A percentile compares a stretch with the other conserved stretches of the same genome.
Conservation (phyloP, 2,888 invertebrate genomes). For the Meiosimyza platycephala region DNA sequence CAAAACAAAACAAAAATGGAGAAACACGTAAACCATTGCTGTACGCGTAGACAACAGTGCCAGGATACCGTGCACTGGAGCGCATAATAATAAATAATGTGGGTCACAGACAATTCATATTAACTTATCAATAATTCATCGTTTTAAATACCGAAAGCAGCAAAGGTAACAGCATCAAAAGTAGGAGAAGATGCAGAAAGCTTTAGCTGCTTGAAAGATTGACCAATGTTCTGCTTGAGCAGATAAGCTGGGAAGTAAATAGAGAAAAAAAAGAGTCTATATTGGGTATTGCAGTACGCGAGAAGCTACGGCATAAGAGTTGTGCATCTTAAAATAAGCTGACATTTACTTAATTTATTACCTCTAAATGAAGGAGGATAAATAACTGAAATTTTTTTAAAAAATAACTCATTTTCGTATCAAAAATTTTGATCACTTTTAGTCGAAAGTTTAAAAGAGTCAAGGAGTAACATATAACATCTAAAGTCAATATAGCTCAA, state of each 20-base stretch:
- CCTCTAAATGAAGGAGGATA: too few species aligned
- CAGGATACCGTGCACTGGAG: constrained; percentile 23
- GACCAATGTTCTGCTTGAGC: constrained; percentile 8
- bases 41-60: not conserved
- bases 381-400: too few species aligned
- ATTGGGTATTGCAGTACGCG: not conserved
- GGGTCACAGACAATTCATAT: constrained; percentile 50
- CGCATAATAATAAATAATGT: constrained; percentile 49
- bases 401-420: too few species aligned
- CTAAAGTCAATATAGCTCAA: too few species aligned
- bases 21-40: not conserved
- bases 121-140: constrained; percentile 54
- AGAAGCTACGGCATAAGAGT: not conserved
- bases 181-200: not conserved
- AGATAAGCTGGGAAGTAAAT: not conserved
- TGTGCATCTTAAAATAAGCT: not conserved
- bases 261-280: too few species aligned
- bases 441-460: too few species aligned
- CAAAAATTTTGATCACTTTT: too few species aligned
- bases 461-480: too few species aligned
- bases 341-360: not conserved
- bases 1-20: not conserved
- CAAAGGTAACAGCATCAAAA: constrained; percentile 18
- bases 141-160: constrained; percentile 34
- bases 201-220: not conserved